phyloP scores from a whole-genome alignment of 2,113 vertebrate genomes.

The Neotragus moschatus region DNA sequence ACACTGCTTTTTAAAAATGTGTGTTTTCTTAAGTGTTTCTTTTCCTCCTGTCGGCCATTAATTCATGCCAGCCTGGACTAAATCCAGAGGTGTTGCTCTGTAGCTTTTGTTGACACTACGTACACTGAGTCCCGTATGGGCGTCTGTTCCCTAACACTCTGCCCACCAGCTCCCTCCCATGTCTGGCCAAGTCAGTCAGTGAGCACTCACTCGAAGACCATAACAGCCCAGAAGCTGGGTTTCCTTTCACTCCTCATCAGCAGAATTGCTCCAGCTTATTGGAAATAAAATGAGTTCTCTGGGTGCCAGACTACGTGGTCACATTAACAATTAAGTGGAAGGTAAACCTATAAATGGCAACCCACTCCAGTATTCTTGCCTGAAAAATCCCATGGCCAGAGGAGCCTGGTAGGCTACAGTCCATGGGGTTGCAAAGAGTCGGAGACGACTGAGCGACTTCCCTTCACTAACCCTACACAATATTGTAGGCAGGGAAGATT shows the following conservation, averaged over 20 bases:
- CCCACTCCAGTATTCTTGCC: background rate
- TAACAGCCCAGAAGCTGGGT: background rate
- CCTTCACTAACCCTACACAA: background rate
- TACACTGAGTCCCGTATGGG: background rate
- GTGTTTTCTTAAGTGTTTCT: background rate
- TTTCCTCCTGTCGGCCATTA: conserved; percentile 26
- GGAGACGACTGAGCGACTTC: background rate
- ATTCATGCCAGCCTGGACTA: background rate
- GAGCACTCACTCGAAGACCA: background rate
- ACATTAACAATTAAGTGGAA: background rate
- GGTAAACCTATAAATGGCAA: background rate
- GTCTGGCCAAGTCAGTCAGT: background rate
- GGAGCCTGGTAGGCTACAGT: background rate
- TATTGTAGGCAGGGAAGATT: background rate
- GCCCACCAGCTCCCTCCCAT: background rate
- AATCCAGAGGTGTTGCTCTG: background rate
- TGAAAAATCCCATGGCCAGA: background rate
- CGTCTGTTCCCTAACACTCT: background rate
- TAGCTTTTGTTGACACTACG: background rate
- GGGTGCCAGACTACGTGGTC: background rate
- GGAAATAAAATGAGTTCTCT: background rate
- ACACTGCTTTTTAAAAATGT: background rate
- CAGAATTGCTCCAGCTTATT: background rate
- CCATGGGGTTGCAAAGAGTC: background rate
- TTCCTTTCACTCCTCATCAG: background rate